Evolutionary conservation across 2,888 invertebrate species (phyloP).

Genomic region (Agonum fuliginosum): DNA sequence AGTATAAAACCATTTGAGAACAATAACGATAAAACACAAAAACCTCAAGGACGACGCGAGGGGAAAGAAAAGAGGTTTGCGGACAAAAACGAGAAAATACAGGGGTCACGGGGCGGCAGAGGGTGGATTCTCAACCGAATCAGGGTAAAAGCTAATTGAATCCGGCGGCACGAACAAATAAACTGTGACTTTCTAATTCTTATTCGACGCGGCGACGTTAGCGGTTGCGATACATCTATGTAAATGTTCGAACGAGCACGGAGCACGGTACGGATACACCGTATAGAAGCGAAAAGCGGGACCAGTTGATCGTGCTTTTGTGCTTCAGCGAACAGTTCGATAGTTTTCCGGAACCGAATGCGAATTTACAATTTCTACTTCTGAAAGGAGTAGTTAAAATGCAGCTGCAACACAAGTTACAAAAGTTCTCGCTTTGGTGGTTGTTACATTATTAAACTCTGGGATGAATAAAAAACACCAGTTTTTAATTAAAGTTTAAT

Average conservation of each 20-base stretch:
- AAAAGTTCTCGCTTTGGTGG: no score
- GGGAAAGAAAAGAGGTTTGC: not conserved
- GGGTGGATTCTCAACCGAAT: no score
- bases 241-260: conserved; percentile 21
- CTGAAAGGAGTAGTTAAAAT: not conserved
- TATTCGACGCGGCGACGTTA: conserved; percentile 34
- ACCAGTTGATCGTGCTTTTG: conserved; percentile 33
- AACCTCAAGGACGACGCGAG: conserved; percentile 5
- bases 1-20: conserved; percentile 4
- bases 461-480: no score
- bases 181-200: conserved; percentile 46
- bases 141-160: conserved; percentile 42
- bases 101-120: not conserved
- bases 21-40: conserved; percentile 31
- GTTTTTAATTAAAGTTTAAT: no score
- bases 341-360: conserved; percentile 11
- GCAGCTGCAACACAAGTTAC: no score
- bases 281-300: not conserved
- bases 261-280: conserved; percentile 4
- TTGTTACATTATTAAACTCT: no score
- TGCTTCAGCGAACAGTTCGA: conserved; percentile 12
- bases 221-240: conserved; percentile 44
- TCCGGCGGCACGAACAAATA: conserved; percentile 35
- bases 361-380: not conserved
- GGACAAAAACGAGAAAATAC: not conserved